Evolutionary conservation across 2,888 invertebrate genomes (phyloP), one percentile per base, ranked within the genome.

Genomic region (Fabriciana adippe): DNA sequence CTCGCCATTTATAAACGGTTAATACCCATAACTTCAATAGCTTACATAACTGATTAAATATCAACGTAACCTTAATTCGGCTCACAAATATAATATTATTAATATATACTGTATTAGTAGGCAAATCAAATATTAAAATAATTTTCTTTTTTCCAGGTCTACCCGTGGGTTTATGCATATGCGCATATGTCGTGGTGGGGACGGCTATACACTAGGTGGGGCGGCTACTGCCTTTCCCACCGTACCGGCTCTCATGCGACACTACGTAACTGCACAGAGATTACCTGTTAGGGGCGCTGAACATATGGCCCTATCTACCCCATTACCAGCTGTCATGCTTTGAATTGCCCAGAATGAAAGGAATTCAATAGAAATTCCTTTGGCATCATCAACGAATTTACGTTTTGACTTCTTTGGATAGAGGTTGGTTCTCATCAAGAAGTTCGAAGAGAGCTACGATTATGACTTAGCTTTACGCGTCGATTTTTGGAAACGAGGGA

Each of bases 131-230:
- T 59, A 26, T 18, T 26, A 26, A 35, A 50, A 18, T 26, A 4
- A 47, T 18, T 51, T 31, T 45, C 61, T 73, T 76, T 18, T 75
- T 89, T 93, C 45, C 89, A 99, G 99, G 90, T 98, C 98, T 83
- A 97, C 97, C 64, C 95, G 97, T 81, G 98, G 99, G 61, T 98
- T 98, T 81, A 98, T 99, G 97, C 99, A 99, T 87, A 98, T 99
- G 97, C 95, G 98, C 77, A 99, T 99, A 73, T 97, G 97, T 84
- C 95, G 95, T 77, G 95, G 95, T 65, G 93, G 94, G 15, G 97
- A 97, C 69, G 96, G 96, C 68, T 99, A 96, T 85, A 97, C 98
- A 64, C 91, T 99, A 77, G 99, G 99, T 6, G 97, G 97, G 74
- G 98, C 98, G 84, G 97, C 97, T 81, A 97, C 97, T 73, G 97